phyloP scores from a whole-genome alignment of 2,888 invertebrate genomes.

The Girardia tigrina region DNA sequence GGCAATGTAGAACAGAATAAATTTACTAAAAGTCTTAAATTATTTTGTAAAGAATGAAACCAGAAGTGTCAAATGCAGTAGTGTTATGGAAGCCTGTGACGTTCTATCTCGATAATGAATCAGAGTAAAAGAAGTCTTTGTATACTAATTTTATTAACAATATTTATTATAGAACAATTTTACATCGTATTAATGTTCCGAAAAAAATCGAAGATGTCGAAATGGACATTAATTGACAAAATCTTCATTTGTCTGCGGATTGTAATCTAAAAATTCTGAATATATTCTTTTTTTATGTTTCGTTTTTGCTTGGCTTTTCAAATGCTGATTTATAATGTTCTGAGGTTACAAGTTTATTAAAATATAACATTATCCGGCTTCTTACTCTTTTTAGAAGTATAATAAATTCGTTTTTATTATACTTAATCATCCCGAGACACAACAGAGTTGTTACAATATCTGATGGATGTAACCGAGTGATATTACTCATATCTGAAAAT shows the following conservation, averaged over 20 bases:
- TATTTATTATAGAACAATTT: too few relatives aligned
- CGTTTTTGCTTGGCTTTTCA: not conserved
- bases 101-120: too few relatives aligned
- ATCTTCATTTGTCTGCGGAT: conserved; percentile 9
- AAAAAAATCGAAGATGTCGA: too few relatives aligned
- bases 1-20: too few relatives aligned
- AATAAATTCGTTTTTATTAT: conserved; percentile 55
- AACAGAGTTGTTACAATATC: conserved; percentile 94
- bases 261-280: conserved; percentile 10
- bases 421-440: conserved; percentile 89
- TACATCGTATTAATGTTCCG: too few relatives aligned
- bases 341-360: not conserved
- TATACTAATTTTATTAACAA: too few relatives aligned
- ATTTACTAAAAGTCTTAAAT: too few relatives aligned
- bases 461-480: conserved; percentile 86
- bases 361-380: not conserved
- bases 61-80: too few relatives aligned
- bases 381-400: not conserved
- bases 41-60: too few relatives aligned
- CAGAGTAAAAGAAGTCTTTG: too few relatives aligned
- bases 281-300: not conserved
- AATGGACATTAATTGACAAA: not conserved
- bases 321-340: not conserved
- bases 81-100: too few relatives aligned
- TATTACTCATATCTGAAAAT: conserved; percentile 57